Conservation (phyloP, 37 sponge, comb jelly and placozoan genomes). For the Theonella swinhoei region DNA sequence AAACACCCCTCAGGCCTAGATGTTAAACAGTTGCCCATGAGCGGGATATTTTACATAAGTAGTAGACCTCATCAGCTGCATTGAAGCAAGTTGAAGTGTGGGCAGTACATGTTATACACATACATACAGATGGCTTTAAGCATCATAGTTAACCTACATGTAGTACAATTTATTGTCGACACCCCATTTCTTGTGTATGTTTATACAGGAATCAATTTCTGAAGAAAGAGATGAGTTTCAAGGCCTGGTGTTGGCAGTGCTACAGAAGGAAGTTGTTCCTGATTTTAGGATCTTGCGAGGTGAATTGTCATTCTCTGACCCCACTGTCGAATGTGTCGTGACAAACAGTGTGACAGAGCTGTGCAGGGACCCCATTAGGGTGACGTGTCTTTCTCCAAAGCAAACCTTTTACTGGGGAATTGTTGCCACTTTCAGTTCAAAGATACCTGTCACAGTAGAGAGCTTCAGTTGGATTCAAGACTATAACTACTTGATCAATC, state of each 20-base stretch:
- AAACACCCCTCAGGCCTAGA: no score
- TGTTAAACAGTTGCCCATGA: no score
- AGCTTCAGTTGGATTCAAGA: conserved; percentile 45
- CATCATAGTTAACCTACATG: no score
- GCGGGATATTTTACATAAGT: no score
- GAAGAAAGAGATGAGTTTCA: conserved; percentile 37
- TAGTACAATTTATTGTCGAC: no score
- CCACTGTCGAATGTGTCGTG: conserved; percentile 25
- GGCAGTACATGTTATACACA: no score
- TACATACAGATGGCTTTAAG: no score
- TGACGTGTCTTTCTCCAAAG: conserved; percentile 20
- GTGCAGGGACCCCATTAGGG: conserved; percentile 27
- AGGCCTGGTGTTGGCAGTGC: conserved; percentile 23
- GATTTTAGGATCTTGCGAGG: conserved; percentile 25
- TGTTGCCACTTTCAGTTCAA: conserved; percentile 38
- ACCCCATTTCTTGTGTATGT: no score
- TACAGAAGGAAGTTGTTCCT: conserved; percentile 29
- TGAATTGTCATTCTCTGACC: neutral
- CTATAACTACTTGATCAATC: conserved; percentile 18
- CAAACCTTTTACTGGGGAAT: conserved; percentile 72
- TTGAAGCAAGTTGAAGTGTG: no score
- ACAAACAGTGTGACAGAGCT: conserved; percentile 4
- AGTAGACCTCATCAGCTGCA: no score
- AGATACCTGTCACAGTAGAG: conserved; percentile 28
- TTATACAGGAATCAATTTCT: conserved; percentile 15